A percentile compares a stretch with the other conserved stretches of the same genome.
Evolutionary conservation across 2,888 invertebrate genomes (phyloP).

Genomic region (Protodeltote pygarga): DNA sequence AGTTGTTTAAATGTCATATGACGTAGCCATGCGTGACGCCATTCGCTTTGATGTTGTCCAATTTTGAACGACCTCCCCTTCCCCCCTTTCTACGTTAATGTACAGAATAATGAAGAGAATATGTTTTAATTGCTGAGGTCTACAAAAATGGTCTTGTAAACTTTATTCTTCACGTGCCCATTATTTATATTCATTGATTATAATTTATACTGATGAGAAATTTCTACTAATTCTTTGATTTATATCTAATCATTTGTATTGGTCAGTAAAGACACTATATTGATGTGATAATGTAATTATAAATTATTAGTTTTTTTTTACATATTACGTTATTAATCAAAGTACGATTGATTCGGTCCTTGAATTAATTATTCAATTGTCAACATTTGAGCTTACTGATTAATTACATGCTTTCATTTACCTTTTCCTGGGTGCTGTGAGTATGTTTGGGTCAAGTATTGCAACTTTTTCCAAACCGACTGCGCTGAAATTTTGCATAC

Average conservation of each 20-base stretch:
- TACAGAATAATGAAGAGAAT: not conserved
- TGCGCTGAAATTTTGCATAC: too few relatives aligned
- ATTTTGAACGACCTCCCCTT: constrained; percentile 7
- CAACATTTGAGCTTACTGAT: too few relatives aligned
- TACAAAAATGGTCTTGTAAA: constrained; percentile 2
- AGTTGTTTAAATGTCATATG: constrained; percentile 40
- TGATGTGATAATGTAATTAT: too few relatives aligned
- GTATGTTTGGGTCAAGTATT: too few relatives aligned
- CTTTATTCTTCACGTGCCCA: constrained; percentile 9
- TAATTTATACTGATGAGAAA: not conserved
- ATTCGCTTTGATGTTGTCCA: not conserved
- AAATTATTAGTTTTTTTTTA: not conserved
- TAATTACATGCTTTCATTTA: too few relatives aligned
- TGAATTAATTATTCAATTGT: too few relatives aligned
- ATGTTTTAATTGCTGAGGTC: not conserved
- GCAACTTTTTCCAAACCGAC: too few relatives aligned
- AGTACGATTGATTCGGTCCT: too few relatives aligned
- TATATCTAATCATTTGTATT: constrained; percentile 4
- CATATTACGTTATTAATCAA: not conserved
- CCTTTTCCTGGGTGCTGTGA: too few relatives aligned
- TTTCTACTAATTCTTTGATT: constrained; percentile 15
- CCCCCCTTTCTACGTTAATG: not conserved
- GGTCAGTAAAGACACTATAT: too few relatives aligned
- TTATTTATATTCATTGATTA: constrained; percentile 7
- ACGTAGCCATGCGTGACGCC: constrained; percentile 27